Evolutionary conservation across 2,797 vertebrate species (phyloP).

Genomic region (Strix occidentalis): DNA sequence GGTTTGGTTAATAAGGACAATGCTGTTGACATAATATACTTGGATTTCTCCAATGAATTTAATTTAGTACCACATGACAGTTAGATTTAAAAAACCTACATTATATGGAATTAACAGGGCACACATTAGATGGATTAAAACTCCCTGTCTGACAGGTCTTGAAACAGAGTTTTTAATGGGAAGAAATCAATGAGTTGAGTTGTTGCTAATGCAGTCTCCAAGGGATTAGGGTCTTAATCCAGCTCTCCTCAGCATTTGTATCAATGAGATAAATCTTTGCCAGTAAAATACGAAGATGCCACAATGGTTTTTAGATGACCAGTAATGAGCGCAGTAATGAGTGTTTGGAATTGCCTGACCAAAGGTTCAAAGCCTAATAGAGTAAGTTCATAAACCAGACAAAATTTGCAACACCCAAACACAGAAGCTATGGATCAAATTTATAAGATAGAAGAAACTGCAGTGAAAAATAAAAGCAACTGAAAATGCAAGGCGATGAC

Average conservation of each 20-base stretch:
- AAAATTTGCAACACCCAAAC: neutral
- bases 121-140: conserved; percentile 16
- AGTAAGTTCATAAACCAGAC: neutral
- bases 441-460: neutral
- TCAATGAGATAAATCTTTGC: neutral
- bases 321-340: neutral
- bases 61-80: neutral
- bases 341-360: neutral
- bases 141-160: neutral
- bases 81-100: neutral
- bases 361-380: neutral
- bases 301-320: neutral
- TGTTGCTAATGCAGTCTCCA: conserved; percentile 8
- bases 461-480: neutral
- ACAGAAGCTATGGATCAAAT: neutral
- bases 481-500: neutral
- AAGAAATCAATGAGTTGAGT: neutral
- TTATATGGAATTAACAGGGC: conserved; percentile 2
- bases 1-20: neutral
- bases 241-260: neutral
- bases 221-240: conserved; percentile 1
- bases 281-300: neutral
- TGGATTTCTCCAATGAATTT: neutral
- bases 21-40: neutral
- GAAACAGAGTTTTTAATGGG: neutral